Evolutionary conservation across 2,797 vertebrate genomes (phyloP).

Genomic region (Darevskia mixta): DNA sequence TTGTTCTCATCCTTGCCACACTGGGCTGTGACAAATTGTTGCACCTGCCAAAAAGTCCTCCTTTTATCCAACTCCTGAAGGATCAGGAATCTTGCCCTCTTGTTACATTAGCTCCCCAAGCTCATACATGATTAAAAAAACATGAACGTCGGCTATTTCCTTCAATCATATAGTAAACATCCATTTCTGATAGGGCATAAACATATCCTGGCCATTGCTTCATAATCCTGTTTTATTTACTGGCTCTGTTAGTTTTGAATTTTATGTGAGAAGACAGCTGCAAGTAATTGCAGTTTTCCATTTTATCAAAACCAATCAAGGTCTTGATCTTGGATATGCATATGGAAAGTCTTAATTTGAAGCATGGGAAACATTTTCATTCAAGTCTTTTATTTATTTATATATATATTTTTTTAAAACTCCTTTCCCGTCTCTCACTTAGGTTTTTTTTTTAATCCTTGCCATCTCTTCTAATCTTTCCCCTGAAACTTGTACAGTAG

Average conservation of each 20-base stretch:
- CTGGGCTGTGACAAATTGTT: background rate
- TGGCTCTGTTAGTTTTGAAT: conserved; percentile 11
- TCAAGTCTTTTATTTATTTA: background rate
- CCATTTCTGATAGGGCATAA: conserved; percentile 16
- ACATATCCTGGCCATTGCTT: conserved; percentile 17
- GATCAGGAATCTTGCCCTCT: conserved; percentile 41
- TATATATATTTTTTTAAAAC: background rate
- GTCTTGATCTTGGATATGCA: conserved; percentile 12
- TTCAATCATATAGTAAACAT: conserved; percentile 28
- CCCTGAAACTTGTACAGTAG: background rate
- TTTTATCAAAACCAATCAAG: conserved; percentile 29
- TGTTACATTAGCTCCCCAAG: background rate
- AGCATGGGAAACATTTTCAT: background rate
- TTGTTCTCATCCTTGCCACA: background rate
- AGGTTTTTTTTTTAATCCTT: background rate
- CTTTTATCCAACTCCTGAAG: background rate
- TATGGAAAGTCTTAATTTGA: background rate
- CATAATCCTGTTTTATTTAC: conserved; percentile 21
- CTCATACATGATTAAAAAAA: background rate
- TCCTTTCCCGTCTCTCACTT: background rate
- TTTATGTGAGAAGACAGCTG: conserved; percentile 31
- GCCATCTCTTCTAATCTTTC: background rate
- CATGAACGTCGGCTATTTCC: background rate
- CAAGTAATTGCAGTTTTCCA: conserved; percentile 26
- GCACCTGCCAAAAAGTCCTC: background rate